Evolutionary conservation across 2,113 vertebrate genomes (phyloP).

Genomic region (Rhadina sibilatrix): DNA sequence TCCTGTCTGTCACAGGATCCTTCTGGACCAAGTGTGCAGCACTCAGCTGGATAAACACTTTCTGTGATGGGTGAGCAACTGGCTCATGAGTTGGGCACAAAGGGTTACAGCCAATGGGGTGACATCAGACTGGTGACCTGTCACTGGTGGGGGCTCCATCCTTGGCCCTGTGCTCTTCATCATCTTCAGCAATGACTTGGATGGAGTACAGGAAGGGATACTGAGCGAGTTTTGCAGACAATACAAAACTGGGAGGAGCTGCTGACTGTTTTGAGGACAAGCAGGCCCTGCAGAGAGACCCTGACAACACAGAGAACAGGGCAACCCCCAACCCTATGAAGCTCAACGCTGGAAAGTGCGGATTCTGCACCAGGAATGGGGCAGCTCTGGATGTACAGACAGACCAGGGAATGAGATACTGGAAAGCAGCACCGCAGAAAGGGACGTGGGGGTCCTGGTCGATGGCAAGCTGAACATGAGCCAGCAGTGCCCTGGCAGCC

Average conservation of each 20-base stretch:
- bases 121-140: not conserved
- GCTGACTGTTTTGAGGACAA: not conserved
- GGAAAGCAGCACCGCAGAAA: fast-evolving
- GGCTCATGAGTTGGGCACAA: not conserved
- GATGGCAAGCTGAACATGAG: not conserved
- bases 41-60: not conserved
- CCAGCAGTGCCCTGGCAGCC: not conserved
- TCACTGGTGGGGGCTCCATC: not conserved
- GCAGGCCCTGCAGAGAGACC: not conserved
- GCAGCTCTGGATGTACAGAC: not conserved
- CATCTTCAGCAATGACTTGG: not conserved
- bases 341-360: fast-evolving
- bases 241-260: not conserved
- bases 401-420: not conserved
- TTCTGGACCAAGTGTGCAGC: not conserved
- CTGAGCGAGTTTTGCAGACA: fast-evolving
- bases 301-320: not conserved
- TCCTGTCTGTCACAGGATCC: not conserved
- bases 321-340: not conserved
- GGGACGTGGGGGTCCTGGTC: too few relatives aligned
- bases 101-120: not conserved
- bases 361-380: not conserved
- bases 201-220: not conserved
- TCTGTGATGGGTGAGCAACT: not conserved
- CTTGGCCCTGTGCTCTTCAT: not conserved